These are phyloP conservation scores for Genyomyrus donnyi DNA, from an alignment of 2,113 vertebrate genomes.

Conservation along the genomic window DNA sequence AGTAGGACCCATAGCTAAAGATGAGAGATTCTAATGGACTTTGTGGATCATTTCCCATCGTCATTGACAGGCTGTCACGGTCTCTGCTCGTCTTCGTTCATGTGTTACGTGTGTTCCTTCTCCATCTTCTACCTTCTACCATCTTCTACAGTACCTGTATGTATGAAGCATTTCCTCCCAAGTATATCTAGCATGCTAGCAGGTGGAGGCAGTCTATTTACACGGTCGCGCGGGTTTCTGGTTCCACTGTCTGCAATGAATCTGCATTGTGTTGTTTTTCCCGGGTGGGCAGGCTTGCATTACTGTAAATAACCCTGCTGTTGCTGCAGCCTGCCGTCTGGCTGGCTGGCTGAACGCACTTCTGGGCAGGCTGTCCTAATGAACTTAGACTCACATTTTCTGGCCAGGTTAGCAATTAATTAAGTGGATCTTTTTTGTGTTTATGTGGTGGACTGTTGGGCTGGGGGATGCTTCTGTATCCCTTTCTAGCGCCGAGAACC, in stretches of 20 bases:
- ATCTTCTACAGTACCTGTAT: neutral
- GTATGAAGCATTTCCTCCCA: neutral
- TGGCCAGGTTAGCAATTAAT: neutral
- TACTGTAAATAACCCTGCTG: neutral
- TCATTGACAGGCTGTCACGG: neutral
- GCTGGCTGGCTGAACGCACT: neutral
- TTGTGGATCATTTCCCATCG: neutral
- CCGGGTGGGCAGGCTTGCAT: neutral
- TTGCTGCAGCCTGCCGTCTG: neutral
- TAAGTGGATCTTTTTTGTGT: neutral
- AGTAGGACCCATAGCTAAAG: neutral
- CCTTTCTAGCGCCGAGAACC: neutral
- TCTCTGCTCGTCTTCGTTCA: neutral
- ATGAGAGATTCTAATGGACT: neutral
- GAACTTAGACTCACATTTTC: neutral
- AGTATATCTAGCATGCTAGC: neutral
- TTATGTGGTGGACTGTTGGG: neutral
- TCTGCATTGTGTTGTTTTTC: neutral
- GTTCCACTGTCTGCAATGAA: neutral
- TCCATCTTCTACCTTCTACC: neutral
- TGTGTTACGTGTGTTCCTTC: neutral
- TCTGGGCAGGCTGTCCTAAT: neutral
- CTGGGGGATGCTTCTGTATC: neutral
- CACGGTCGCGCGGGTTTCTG: neutral
- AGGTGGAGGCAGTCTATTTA: neutral